Base-by-base conservation (phyloP, 2,888 invertebrate genomes). In the Beris chalybata region DNA sequence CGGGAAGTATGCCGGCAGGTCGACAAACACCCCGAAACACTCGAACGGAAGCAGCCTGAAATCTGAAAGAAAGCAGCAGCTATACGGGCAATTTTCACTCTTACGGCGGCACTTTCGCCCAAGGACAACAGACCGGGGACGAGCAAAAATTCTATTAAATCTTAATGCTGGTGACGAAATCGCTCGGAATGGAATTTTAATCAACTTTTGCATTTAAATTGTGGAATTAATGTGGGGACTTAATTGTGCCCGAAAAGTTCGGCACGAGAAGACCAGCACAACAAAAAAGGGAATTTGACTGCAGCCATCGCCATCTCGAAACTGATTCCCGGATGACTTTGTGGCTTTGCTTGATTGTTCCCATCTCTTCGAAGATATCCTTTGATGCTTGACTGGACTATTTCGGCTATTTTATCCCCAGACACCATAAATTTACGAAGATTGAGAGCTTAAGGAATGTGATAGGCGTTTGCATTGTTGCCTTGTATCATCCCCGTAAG, bases 151-250 rank as follows among this genome's bases (percentile, higher is more conserved):
- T 71, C 71, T 70, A 71, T 71, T 71, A 71, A 71, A 71, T 69
- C 70, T 71, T 70, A 71, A 71, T 71, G 70, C 68, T 70, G 67
- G 67, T 45, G 58, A 65, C 64, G 67, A 64, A 67, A 70, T 70
- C 68, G 68, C 65, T 70, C 61, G 70, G 71, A 71, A 71, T 70
- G 71, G 71, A 71, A 71, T 71, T 71, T 71, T 71, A 71, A 71
- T 71, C 71, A 71, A 71, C 68, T 71, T 71, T 70, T 71, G 71
- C 69, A 71, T 71, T 71, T 71, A 71, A 70, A 71, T 71, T 71
- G 70, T 67, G 68, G 65, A 70, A 70, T 70, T 70, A 70, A 70
- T 70, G 70, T 50, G 68, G 66, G 67, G 65, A 67, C 70, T 70
- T 70, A 70, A 70, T 70, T 70, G 70, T 70, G 67, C 47, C 12